phyloP scores from a whole-genome alignment of 2,113 vertebrate species.

The Xenus cinereus region DNA sequence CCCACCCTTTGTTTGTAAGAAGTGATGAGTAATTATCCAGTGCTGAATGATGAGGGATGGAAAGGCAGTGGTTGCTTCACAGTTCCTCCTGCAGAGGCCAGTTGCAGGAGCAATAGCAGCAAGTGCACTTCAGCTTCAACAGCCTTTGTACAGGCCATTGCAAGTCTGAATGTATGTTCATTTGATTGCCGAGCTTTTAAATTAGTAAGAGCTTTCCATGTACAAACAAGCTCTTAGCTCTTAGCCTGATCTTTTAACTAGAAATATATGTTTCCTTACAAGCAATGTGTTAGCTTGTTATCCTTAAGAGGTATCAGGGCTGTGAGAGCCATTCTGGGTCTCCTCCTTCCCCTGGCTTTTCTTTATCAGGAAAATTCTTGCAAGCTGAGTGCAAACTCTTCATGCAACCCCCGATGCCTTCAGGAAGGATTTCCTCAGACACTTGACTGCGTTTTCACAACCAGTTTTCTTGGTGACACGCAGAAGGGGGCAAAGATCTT shows the following conservation, averaged over 20 bases:
- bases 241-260: not conserved
- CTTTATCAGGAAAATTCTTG: not conserved
- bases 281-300: not conserved
- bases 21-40: not conserved
- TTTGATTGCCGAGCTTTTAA: not conserved
- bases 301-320: not conserved
- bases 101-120: not conserved
- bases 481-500: not conserved
- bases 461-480: not conserved
- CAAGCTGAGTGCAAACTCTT: not conserved
- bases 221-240: not conserved
- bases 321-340: not conserved
- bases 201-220: not conserved
- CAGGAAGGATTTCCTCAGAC: not conserved
- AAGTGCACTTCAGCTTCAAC: not conserved
- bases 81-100: not conserved
- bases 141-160: not conserved
- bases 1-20: not conserved
- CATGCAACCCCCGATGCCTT: fast-evolving
- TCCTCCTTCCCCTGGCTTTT: not conserved
- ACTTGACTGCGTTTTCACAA: not conserved
- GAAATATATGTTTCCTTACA: not conserved
- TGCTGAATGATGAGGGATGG: not conserved
- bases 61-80: not conserved
- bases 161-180: not conserved